These are phyloP conservation scores for Macrocentrus cingulum DNA, from an alignment of 1,140 invertebrate species.

Conservation along the genomic window DNA sequence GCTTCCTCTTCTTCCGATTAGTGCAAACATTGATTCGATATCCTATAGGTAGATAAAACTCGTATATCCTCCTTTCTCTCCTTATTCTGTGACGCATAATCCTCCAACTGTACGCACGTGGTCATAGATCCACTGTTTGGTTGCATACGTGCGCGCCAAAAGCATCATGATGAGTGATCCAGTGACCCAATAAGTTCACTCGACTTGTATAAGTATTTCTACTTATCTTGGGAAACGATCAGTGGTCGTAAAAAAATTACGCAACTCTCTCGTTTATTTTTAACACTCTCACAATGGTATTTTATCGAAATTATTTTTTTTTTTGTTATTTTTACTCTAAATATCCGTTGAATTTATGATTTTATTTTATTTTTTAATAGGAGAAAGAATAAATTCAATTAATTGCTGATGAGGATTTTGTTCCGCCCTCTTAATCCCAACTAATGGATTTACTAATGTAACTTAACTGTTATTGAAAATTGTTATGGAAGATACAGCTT, in stretches of 20 bases:
- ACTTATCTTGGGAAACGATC: constrained; percentile 8
- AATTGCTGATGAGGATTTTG: too few relatives aligned
- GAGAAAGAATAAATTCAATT: too few relatives aligned
- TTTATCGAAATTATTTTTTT: too few relatives aligned
- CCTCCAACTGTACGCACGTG: constrained; percentile 8
- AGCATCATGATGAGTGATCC: constrained; percentile 33
- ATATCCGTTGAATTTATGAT: too few relatives aligned
- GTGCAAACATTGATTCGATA: constrained; percentile 19
- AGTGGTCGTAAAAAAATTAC: constrained; percentile 7
- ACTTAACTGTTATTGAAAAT: too few relatives aligned
- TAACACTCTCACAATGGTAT: too few relatives aligned
- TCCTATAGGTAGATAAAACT: constrained; percentile 11
- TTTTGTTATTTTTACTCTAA: too few relatives aligned
- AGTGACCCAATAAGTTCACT: constrained; percentile 38
- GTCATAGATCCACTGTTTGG: constrained; percentile 6
- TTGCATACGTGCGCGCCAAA: constrained; percentile 1
- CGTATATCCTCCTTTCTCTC: constrained; percentile 31
- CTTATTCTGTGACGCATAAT: constrained; percentile 14
- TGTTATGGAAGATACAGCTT: too few relatives aligned
- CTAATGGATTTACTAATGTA: too few relatives aligned
- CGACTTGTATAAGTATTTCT: not conserved
- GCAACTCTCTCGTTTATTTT: constrained; percentile 15
- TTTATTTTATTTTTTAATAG: too few relatives aligned
- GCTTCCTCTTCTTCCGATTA: constrained; percentile 25
- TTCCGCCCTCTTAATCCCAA: too few relatives aligned